Conservation (phyloP, 1,140 invertebrate genomes). For the Drosophila eugracilis region DNA sequence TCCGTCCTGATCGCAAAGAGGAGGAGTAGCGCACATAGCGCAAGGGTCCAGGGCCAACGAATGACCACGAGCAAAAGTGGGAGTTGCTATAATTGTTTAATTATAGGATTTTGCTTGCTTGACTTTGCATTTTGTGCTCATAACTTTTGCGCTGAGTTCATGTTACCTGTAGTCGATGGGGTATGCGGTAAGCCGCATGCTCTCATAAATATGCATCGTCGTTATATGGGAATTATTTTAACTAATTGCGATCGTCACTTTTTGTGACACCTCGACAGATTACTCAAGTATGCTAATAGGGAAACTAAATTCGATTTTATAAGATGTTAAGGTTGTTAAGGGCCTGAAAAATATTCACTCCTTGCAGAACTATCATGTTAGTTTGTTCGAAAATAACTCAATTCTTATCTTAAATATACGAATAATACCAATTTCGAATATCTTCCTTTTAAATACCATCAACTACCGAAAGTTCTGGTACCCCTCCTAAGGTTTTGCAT, state of each 20-base stretch:
- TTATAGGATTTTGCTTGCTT: slow-evolving; percentile 84
- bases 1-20: slow-evolving; percentile 79
- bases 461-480: neutral
- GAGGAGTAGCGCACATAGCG: slow-evolving; percentile 84
- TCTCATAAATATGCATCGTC: slow-evolving; percentile 2
- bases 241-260: slow-evolving; percentile 5
- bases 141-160: slow-evolving; percentile 78
- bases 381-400: too few species aligned
- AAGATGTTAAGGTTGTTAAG: too few species aligned
- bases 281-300: too few species aligned
- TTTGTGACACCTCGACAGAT: slow-evolving; percentile 1
- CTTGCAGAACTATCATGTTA: too few species aligned
- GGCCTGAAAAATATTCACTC: too few species aligned
- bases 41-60: slow-evolving; percentile 64
- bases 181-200: slow-evolving; percentile 16
- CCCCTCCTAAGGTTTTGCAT: too few species aligned
- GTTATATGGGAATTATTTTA: neutral
- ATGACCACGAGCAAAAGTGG: slow-evolving; percentile 83
- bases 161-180: slow-evolving; percentile 48
- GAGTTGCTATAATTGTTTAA: slow-evolving; percentile 85
- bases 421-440: too few species aligned
- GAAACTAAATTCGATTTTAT: too few species aligned
- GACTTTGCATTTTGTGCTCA: slow-evolving; percentile 83
- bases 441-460: neutral
- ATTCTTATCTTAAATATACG: too few species aligned